Base-by-base conservation (phyloP, 2,888 invertebrate species). In the Ormyrus nitidulus region DNA sequence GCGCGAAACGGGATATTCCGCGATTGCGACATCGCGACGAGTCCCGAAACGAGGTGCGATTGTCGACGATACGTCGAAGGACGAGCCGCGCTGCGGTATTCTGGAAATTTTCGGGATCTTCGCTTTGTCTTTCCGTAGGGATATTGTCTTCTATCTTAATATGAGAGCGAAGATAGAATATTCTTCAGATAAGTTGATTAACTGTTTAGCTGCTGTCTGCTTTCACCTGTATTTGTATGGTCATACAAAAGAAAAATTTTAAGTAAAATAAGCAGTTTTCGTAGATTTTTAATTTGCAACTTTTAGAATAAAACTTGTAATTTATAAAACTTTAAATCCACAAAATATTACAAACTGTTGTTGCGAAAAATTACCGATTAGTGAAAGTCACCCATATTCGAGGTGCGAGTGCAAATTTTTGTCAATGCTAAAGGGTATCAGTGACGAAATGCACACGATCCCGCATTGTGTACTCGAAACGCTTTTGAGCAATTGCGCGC, bases 381-480 rank as follows among this genome's bases (percentile, higher is more conserved):
- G 70, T 49, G 70, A 70, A 70, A 70, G 58, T 70, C 58, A 48
- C 5, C 58, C 13, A 13, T 0, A 48, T n/a, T 46, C 48, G 68
- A 13, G 13, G 13, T 48, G 13, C 13, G 13, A 13, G 13, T 13
- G 48, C 44, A 13, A 68, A 68, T 68, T 54, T n/a, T n/a, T 72
- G 61, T 11, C 10, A 51, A 13, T 13, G 13, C 9, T n/a, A 6
- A 61, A 64, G 44, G 19, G 54, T 72, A 59, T 59, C 48, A 53
- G 11, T 75, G 75, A 75, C 58, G 70, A 75, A 79, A 75, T 56
- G 44, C 48, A 46, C 8, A 51, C 58, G 48, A n/a, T 34, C 74
- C 79, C 75, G 75, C 75, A 71, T 71, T 71, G 44, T 65, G 34
- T 9, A 13, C 13, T 13, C 11, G 53, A 0, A 13, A 19, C 54